Evolutionary conservation across 2,113 vertebrate genomes (phyloP).

Genomic region (Vulpes ferrilata): DNA sequence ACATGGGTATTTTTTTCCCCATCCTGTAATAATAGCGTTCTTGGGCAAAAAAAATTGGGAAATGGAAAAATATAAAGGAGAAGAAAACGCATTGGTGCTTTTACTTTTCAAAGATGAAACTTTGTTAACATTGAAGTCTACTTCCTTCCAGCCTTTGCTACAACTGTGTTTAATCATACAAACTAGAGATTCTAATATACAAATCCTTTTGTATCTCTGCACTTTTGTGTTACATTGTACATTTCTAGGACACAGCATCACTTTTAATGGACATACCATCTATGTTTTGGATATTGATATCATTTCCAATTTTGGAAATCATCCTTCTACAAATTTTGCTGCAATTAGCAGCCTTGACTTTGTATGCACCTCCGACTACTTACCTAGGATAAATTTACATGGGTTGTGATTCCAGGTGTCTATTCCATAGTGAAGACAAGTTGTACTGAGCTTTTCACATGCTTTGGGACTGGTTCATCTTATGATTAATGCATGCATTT

Average conservation of each 20-base stretch:
- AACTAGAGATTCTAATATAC: neutral
- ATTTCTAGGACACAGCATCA: neutral
- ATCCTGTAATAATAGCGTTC: conserved; percentile 44
- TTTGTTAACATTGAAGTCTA: neutral
- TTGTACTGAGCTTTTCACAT: neutral
- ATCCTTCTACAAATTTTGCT: neutral
- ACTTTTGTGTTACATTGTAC: conserved; percentile 31
- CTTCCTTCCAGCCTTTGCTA: conserved; percentile 21
- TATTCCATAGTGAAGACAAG: conserved; percentile 3
- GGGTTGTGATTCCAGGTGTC: neutral
- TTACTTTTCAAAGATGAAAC: conserved; percentile 27
- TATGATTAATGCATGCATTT: neutral
- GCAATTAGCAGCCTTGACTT: conserved; percentile 33
- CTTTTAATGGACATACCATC: neutral
- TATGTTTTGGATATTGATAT: neutral
- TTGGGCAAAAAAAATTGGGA: conserved; percentile 47
- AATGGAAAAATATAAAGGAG: neutral
- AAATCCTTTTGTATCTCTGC: conserved; percentile 36
- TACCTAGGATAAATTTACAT: neutral
- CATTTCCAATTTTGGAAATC: conserved; percentile 32
- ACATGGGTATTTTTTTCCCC: neutral
- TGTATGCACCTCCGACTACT: neutral
- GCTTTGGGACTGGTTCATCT: neutral
- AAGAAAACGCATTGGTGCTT: conserved; percentile 22
- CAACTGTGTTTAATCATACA: neutral